phyloP scores from a whole-genome alignment of 2,113 vertebrate species.

The Barnardius zonarius region DNA sequence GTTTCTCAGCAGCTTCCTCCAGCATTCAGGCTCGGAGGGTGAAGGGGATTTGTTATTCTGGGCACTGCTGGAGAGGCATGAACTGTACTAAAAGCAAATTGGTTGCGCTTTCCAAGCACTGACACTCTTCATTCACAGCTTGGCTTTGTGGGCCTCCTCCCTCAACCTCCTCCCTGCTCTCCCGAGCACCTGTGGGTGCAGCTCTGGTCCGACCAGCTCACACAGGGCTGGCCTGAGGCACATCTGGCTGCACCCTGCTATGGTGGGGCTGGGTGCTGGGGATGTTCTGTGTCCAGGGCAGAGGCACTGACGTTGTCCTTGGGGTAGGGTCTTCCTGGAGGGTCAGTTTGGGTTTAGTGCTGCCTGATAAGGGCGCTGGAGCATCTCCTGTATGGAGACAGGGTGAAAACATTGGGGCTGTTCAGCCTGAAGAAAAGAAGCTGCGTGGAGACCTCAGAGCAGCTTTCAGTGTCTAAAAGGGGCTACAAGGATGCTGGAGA shows the following conservation, averaged over 20 bases:
- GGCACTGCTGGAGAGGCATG: slow-evolving; percentile 48
- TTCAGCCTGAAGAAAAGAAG: background rate
- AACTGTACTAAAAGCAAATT: slow-evolving; percentile 61
- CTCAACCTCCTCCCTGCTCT: background rate
- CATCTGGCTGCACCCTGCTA: background rate
- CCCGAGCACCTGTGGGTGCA: background rate
- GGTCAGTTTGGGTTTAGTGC: background rate
- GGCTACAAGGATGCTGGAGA: background rate
- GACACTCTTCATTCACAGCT: slow-evolving; percentile 26
- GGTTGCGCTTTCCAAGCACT: slow-evolving; percentile 45
- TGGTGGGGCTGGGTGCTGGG: background rate
- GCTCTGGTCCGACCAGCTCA: background rate
- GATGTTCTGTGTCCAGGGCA: background rate
- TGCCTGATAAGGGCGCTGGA: background rate
- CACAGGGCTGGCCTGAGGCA: background rate
- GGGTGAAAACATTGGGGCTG: background rate
- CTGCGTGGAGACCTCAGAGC: background rate
- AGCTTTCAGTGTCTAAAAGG: background rate
- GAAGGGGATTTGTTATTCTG: slow-evolving; percentile 60
- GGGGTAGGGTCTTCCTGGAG: background rate
- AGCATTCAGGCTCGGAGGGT: slow-evolving; percentile 38
- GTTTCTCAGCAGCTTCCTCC: slow-evolving; percentile 65
- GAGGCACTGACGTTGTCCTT: background rate
- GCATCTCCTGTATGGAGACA: background rate
- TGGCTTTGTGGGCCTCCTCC: background rate